Conservation (phyloP, 2,113 vertebrate genomes). For the Chelonoidis abingdonii region DNA sequence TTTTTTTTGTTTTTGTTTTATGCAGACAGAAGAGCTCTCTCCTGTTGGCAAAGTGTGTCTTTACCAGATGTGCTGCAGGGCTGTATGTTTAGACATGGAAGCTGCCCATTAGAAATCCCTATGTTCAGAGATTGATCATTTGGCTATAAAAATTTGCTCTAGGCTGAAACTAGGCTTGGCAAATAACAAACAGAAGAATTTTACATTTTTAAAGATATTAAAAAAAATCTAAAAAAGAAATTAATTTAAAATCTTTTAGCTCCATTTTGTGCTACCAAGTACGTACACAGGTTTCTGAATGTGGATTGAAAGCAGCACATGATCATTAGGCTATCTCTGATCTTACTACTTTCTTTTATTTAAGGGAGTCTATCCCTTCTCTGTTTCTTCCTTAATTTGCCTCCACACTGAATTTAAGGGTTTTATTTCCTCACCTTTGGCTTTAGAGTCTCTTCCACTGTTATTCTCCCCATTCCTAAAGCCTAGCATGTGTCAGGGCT, state of each 20-base stretch:
- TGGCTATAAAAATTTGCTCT: conserved; percentile 37
- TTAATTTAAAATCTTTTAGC: neutral
- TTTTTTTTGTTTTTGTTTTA: too few species aligned
- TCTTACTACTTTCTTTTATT: neutral
- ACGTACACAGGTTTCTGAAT: neutral
- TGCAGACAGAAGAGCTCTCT: neutral
- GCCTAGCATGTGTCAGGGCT: neutral
- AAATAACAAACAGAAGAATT: conserved; percentile 31
- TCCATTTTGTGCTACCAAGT: conserved; percentile 1
- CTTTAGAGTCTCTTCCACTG: neutral
- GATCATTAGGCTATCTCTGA: neutral
- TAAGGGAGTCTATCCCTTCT: neutral
- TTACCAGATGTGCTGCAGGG: too few species aligned
- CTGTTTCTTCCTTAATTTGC: conserved; percentile 25
- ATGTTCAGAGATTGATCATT: conserved; percentile 22
- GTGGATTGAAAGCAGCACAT: neutral
- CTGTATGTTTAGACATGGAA: neutral
- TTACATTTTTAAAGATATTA: neutral
- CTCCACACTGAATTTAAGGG: neutral
- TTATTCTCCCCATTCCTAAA: neutral
- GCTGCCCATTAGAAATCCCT: conserved; percentile 45
- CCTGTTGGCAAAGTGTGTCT: too few species aligned
- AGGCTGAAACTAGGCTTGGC: conserved; percentile 53
- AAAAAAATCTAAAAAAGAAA: too few species aligned
- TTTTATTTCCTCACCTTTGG: conserved; percentile 12